Conservation (phyloP, 37 sponge, comb jelly and placozoan genomes). For the Halisarca cf. caerulea region DNA sequence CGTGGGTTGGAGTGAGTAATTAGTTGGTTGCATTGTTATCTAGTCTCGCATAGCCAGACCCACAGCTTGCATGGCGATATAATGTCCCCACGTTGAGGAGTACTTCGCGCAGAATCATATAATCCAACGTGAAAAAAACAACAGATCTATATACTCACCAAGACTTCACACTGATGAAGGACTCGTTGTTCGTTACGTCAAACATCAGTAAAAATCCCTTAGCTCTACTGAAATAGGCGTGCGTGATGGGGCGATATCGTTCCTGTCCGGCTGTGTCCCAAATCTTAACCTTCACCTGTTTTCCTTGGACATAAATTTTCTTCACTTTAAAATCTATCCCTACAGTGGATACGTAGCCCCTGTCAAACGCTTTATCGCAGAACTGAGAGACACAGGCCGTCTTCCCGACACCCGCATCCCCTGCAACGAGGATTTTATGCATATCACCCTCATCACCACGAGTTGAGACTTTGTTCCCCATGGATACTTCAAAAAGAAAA, state of each 20-base stretch:
- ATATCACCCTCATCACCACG: too few relatives aligned
- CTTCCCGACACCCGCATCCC: slow-evolving; percentile 88
- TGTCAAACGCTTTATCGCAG: slow-evolving; percentile 70
- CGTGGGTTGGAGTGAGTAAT: too few relatives aligned
- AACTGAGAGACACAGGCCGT: slow-evolving; percentile 87
- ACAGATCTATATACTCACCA: too few relatives aligned
- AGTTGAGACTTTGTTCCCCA: too few relatives aligned
- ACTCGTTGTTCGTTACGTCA: slow-evolving; percentile 83
- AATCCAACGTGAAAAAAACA: too few relatives aligned
- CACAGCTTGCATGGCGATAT: too few relatives aligned
- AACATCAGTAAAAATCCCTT: slow-evolving; percentile 93
- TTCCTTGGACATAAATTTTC: slow-evolving; percentile 50
- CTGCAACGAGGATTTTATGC: too few relatives aligned
- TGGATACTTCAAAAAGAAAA: too few relatives aligned
- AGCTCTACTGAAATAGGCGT: slow-evolving; percentile 92
- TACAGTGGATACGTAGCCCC: slow-evolving; percentile 85
- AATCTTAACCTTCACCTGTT: slow-evolving; percentile 64
- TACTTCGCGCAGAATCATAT: too few relatives aligned
- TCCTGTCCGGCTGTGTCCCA: slow-evolving; percentile 98
- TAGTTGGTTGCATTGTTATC: too few relatives aligned
- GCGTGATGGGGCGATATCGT: slow-evolving; percentile 89
- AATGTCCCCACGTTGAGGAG: too few relatives aligned
- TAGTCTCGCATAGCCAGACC: too few relatives aligned
- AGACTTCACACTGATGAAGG: slow-evolving; percentile 75
- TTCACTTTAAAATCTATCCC: slow-evolving; percentile 97